Base-by-base conservation (phyloP, 2,113 vertebrate species). In the Rattus rattus region DNA sequence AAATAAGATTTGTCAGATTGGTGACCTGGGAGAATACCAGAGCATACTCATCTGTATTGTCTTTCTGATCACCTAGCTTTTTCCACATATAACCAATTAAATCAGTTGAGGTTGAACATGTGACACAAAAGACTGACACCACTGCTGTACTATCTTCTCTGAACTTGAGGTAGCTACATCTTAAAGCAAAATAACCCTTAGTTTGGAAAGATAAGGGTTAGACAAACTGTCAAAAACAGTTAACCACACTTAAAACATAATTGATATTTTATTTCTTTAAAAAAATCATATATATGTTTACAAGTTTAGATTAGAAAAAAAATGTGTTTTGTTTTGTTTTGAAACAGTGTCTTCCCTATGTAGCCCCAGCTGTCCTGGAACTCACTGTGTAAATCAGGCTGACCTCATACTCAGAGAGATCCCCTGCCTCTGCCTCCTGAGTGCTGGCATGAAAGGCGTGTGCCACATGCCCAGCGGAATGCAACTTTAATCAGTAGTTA, bases 181-280 rank as follows among this genome's bases (percentile, higher is more conserved):
- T 92, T 90, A 75, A 94, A 47, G 84, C 43, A 88, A 65, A 94
- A 90, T 80, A 52, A 88, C 75, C 54, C 80, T 92, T 96, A 76
- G 49, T 84, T 63, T 87, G 56, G 65, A 91, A 93, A 92, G 28
- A 52, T 72, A 56, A 26, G 7, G 28, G 7, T 96, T 84, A 70
- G 22, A 95, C 91, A 72, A 47, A 63, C n/a, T 61, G 54, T 88
- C 59, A 92, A 88, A 94, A 84, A 76, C 61, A 59, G 76, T 76
- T 61, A 84, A 14, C 4, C 28, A 43, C 33, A 43, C 33, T 83
- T 63, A 70, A 85, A 77, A 20, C 11, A 39, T 95, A 96, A 92
- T 88, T 54, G 47, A 56, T 92, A 30, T 93, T 90, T 95, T n/a
- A 90, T 90, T 94, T 59, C 86, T 47, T 93, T 96, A 84, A n/a